phyloP scores from a whole-genome alignment of 2,797 vertebrate species.

The Hapalemur alaotrensis region DNA sequence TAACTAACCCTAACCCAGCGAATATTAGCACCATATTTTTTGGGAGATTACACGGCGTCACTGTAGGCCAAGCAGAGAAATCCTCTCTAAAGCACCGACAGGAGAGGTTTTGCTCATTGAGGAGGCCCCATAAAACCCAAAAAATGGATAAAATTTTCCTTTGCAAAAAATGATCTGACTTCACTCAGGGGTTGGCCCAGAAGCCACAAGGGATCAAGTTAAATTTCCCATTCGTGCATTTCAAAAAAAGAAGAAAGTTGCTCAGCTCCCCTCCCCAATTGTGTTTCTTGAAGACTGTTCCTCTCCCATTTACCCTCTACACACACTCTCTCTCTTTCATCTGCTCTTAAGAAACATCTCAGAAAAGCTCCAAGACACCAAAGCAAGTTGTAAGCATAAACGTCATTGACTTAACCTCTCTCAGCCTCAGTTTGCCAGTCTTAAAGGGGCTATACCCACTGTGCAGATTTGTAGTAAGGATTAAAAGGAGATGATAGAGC shows the following conservation, averaged over 20 bases:
- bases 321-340: not conserved
- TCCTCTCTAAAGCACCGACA: slow-evolving; percentile 79
- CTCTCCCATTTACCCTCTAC: not conserved
- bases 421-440: not conserved
- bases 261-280: not conserved
- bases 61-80: slow-evolving; percentile 73
- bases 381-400: not conserved
- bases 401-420: not conserved
- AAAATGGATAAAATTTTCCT: slow-evolving; percentile 78
- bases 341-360: not conserved
- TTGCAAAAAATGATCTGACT: slow-evolving; percentile 69
- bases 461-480: too few relatives aligned
- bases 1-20: slow-evolving; percentile 79
- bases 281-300: slow-evolving; percentile 25
- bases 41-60: slow-evolving; percentile 74
- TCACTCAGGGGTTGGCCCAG: slow-evolving; percentile 67
- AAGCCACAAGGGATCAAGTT: slow-evolving; percentile 74
- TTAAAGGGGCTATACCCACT: not conserved
- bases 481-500: not conserved
- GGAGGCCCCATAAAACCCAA: slow-evolving; percentile 74
- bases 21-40: slow-evolving; percentile 81
- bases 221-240: slow-evolving; percentile 71
- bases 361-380: not conserved
- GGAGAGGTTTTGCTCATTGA: slow-evolving; percentile 77
- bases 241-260: slow-evolving; percentile 40